A percentile compares a stretch with the other conserved stretches of the same genome.
phyloP scores from a whole-genome alignment of 2,888 invertebrate genomes.

The Crepidodera aurea region DNA sequence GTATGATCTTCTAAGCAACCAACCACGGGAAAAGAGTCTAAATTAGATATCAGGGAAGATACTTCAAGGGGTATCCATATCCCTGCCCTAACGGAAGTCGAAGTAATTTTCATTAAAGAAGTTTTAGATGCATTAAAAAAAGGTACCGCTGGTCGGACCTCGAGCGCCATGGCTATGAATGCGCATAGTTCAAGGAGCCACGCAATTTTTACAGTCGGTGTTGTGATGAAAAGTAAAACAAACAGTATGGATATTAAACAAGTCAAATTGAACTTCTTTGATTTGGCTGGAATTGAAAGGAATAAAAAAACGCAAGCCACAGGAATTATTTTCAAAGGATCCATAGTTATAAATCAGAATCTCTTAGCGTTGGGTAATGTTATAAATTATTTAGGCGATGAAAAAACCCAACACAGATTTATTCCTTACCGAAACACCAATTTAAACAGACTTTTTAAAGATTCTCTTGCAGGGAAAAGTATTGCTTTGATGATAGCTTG shows the following conservation, averaged over 20 bases:
- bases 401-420: conserved; percentile 60
- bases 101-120: conserved; percentile 69
- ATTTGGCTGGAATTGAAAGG: conserved; percentile 90
- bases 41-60: conserved; percentile 86
- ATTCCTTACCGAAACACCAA: conserved; percentile 94
- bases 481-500: conserved; percentile 96
- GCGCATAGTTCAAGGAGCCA: conserved; percentile 87
- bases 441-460: conserved; percentile 89
- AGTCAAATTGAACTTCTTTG: conserved; percentile 90
- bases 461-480: conserved; percentile 94
- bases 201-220: conserved; percentile 83
- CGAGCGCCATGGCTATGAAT: conserved; percentile 93
- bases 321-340: conserved; percentile 88
- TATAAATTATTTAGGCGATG: conserved; percentile 88
- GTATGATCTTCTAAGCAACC: conserved; percentile 79
- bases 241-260: conserved; percentile 72
- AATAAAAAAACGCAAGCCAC: conserved; percentile 90
- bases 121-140: conserved; percentile 73
- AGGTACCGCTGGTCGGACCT: conserved; percentile 80
- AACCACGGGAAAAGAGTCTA: conserved; percentile 73
- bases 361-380: conserved; percentile 92
- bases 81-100: conserved; percentile 72
- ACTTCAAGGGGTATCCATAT: conserved; percentile 65
- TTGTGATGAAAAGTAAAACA: conserved; percentile 69
- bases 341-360: conserved; percentile 91